These are phyloP conservation scores for Varroa destructor DNA, from an alignment of 1,140 invertebrate species.

Conservation along the genomic window DNA sequence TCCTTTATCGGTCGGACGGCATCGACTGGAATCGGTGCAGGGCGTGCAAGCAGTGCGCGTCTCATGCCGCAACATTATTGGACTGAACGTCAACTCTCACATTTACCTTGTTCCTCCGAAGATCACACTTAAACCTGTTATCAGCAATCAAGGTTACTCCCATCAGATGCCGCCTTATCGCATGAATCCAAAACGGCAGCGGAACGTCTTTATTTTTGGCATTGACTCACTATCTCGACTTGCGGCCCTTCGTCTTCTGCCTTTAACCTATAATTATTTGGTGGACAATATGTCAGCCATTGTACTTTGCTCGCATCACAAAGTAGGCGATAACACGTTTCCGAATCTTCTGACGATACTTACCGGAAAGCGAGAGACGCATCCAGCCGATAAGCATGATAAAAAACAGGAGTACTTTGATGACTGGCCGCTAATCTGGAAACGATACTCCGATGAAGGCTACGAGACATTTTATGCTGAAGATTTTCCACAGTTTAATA, in stretches of 20 bases:
- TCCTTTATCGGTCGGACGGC: background rate
- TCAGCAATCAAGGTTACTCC: background rate
- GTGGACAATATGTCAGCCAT: constrained; percentile 31
- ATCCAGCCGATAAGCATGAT: constrained; percentile 27
- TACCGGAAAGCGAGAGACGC: constrained; percentile 36
- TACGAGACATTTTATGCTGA: constrained; percentile 36
- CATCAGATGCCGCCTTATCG: background rate
- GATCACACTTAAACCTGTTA: background rate
- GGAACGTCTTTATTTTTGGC: constrained; percentile 37
- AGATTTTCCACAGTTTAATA: constrained; percentile 34
- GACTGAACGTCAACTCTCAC: constrained; percentile 32
- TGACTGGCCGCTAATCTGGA: constrained; percentile 35
- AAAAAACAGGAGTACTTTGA: constrained; percentile 30
- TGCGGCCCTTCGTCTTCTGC: constrained; percentile 38
- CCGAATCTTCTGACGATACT: constrained; percentile 42
- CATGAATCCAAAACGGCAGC: no score
- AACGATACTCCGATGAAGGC: constrained; percentile 33
- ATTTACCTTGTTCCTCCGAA: constrained; percentile 28
- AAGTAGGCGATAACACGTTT: constrained; percentile 43
- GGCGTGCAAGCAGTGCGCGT: constrained; percentile 27
- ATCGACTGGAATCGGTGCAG: background rate
- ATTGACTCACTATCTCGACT: constrained; percentile 37
- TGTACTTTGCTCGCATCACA: constrained; percentile 38
- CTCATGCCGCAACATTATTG: constrained; percentile 32
- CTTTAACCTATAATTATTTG: constrained; percentile 32